Base-by-base conservation (phyloP, 64 coral and sea anemone genomes). In the Montipora capricornis region DNA sequence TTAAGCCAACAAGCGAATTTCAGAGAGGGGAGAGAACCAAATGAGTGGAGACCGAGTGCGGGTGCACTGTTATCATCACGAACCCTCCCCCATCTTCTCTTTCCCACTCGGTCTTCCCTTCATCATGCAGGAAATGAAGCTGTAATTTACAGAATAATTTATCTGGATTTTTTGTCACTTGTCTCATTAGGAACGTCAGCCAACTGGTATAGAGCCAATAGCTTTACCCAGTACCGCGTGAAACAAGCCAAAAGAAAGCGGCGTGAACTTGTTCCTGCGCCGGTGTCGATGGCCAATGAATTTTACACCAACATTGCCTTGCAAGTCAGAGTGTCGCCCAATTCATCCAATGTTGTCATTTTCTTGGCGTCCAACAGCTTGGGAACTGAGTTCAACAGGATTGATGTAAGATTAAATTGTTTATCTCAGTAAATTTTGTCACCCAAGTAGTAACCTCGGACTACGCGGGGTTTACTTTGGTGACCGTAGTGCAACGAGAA, bases 381-480 rank as follows among this genome's bases (percentile, higher is more conserved):
- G 70, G 96, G 96, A 80, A 97, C 96, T 22, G 96, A 97, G 15
- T 97, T 97, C 68, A 93, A 92, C 52, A 94, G 93, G 76, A 89
- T 97, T 75, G 96, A 97, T 84, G 96, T 97, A 80, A 97, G 96
- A 89, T 45, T 17, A 8, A 48, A 11, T 87, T 19, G 8, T 60
- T 90, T 19, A 46, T 76, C 17, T 8, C 20, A 60, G 16, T 12
- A 59, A 0, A 2, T 11, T 11, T 20, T 62, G 37, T 78, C 14
- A 15, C 57, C 29, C 29, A 37, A 37, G 29, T 37, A 37, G 29
- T 13, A 29, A 49, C 53, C 37, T 11, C 10, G 11, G 11, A 57
- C 6, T 8, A 57, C 11, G 53, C 53, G 53, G 53, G 11, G 11
- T 8, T 6, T 57, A 57, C 53, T 57, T 11, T 57, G 29, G 29